These are phyloP conservation scores for Rhagoletis zephyria DNA, from an alignment of 1,140 invertebrate species.

Conservation along the genomic window DNA sequence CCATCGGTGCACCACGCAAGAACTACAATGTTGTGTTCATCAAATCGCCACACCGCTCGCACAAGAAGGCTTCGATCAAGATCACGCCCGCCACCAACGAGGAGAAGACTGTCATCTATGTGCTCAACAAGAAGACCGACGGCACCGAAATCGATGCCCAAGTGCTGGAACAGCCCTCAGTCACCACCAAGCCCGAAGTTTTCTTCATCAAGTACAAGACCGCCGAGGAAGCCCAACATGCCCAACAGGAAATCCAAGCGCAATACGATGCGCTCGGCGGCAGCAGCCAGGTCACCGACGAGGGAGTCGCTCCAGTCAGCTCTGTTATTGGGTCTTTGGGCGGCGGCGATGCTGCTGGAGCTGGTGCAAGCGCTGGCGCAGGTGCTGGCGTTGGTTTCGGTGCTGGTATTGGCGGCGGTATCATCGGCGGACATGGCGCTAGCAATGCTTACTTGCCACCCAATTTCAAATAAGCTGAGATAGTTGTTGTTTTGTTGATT, in stretches of 20 bases:
- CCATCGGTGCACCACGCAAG: constrained; percentile 78
- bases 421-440: constrained; percentile 57
- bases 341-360: constrained; percentile 58
- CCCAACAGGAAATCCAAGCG: constrained; percentile 71
- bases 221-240: constrained; percentile 75
- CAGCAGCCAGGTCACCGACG: constrained; percentile 69
- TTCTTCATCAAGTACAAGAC: constrained; percentile 85
- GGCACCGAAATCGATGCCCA: constrained; percentile 67
- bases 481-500: constrained; percentile 55
- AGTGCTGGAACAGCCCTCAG: constrained; percentile 68
- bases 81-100: constrained; percentile 81
- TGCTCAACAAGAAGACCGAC: constrained; percentile 82
- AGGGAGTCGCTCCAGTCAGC: constrained; percentile 70
- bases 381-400: constrained; percentile 39
- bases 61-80: constrained; percentile 77
- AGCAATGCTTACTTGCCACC: constrained; percentile 71
- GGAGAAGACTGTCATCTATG: constrained; percentile 89
- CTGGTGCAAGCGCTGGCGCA: constrained; percentile 44
- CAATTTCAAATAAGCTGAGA: constrained; percentile 64
- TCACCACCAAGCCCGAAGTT: constrained; percentile 83
- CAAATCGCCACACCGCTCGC: constrained; percentile 83
- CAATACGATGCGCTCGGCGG: constrained; percentile 71
- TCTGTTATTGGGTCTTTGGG: constrained; percentile 70
- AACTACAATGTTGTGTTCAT: constrained; percentile 92
- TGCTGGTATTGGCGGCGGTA: constrained; percentile 53